Conservation (phyloP, 2,113 vertebrate genomes). For the Rhodinocichla rosea region DNA sequence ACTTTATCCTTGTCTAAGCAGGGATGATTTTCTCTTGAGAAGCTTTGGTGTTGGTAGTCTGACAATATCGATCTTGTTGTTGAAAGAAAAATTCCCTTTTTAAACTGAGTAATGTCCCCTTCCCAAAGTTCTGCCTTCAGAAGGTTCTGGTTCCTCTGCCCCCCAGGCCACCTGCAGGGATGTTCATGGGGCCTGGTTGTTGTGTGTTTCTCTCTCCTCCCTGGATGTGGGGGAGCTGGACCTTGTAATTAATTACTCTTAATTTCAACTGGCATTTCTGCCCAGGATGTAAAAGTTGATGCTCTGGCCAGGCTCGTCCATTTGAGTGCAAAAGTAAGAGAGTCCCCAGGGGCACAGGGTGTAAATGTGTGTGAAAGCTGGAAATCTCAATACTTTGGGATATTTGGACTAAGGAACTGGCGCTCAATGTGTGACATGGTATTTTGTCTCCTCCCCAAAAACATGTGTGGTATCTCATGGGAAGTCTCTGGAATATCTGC, state of each 20-base stretch:
- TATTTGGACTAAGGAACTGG: background rate
- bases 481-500: background rate
- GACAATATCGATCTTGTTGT: background rate
- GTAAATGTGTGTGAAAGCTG: background rate
- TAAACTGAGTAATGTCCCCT: background rate
- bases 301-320: background rate
- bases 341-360: background rate
- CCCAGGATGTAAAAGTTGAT: background rate
- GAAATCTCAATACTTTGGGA: background rate
- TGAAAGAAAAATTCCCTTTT: background rate
- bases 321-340: background rate
- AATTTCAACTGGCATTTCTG: background rate
- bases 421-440: rapidly evolving
- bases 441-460: background rate
- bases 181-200: background rate
- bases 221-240: background rate
- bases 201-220: background rate
- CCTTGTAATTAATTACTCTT: background rate
- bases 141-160: background rate
- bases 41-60: background rate
- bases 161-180: background rate
- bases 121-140: background rate
- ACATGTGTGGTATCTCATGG: background rate
- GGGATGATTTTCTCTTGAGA: background rate
- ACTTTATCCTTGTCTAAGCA: background rate